Percentiles rank a stretch among this genome's conserved stretches.
These are phyloP conservation scores for Diadegma fenestrale DNA, from an alignment of 2,888 invertebrate genomes.

Conservation along the genomic window DNA sequence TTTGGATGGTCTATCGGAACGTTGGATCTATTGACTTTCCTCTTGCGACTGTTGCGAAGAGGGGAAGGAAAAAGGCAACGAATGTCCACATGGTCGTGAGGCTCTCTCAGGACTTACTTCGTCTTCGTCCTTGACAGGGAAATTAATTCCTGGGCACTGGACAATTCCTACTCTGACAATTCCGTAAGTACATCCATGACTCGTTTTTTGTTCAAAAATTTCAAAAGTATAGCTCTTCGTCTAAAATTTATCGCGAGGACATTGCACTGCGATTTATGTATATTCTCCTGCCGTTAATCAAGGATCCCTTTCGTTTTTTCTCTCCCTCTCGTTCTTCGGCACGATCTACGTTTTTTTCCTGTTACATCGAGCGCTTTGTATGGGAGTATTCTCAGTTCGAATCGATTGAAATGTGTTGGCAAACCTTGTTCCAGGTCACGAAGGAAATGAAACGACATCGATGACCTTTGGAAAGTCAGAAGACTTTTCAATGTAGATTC, in stretches of 20 bases:
- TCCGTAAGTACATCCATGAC: slow-evolving; percentile 73
- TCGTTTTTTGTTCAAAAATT: slow-evolving; percentile 26
- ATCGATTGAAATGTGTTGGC: slow-evolving; percentile 76
- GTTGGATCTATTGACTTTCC: slow-evolving; percentile 60
- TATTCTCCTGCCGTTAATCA: slow-evolving; percentile 65
- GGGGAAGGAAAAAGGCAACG: slow-evolving; percentile 11
- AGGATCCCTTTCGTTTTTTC: slow-evolving; percentile 67
- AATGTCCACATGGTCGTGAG: slow-evolving; percentile 25
- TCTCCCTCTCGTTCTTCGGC: slow-evolving; percentile 21
- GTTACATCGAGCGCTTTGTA: slow-evolving; percentile 77
- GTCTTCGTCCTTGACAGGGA: slow-evolving; percentile 58
- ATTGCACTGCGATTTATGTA: slow-evolving; percentile 27
- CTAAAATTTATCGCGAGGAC: background rate
- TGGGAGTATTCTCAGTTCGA: slow-evolving; percentile 76
- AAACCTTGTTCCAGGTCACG: slow-evolving; percentile 71
- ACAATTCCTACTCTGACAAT: slow-evolving; percentile 72
- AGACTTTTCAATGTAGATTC: background rate
- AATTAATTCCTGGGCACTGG: slow-evolving; percentile 73
- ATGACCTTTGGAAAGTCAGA: background rate
- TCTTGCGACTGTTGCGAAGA: slow-evolving; percentile 33
- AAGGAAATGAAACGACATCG: background rate
- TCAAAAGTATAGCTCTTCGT: background rate
- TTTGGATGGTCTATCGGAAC: slow-evolving; percentile 51
- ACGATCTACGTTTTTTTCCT: slow-evolving; percentile 9
- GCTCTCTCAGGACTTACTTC: slow-evolving; percentile 43